A percentile compares a stretch with the other conserved stretches of the same genome.
Evolutionary conservation across 53 echinoderm and acorn worm species (phyloP).

Genomic region (Paracentrotus lividus): DNA sequence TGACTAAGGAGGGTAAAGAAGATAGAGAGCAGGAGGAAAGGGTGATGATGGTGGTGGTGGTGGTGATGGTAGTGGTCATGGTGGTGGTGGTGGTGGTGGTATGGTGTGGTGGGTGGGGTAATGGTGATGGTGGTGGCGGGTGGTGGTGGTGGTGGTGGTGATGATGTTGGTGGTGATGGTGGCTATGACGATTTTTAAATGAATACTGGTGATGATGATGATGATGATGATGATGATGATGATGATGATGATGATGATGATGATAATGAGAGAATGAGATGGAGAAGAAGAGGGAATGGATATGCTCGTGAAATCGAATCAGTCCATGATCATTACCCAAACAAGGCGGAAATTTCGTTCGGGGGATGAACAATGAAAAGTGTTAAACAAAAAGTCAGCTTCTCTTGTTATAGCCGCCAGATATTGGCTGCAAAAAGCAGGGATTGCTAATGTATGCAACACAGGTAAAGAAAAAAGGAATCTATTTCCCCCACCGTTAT

Average conservation of each 20-base stretch:
- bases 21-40: too few relatives aligned
- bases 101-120: too few relatives aligned
- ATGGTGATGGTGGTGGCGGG: too few relatives aligned
- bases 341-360: slow-evolving; percentile 2
- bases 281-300: not conserved
- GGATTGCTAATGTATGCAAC: not conserved
- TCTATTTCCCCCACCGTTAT: slow-evolving; percentile 2
- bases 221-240: slow-evolving; percentile 14
- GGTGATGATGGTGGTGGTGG: too few relatives aligned
- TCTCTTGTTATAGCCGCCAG: not conserved
- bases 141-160: too few relatives aligned
- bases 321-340: slow-evolving; percentile 8
- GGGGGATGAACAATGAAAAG: not conserved
- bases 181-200: too few relatives aligned
- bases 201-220: not conserved
- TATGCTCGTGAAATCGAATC: not conserved
- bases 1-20: too few relatives aligned
- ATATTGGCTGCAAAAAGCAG: not conserved
- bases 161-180: too few relatives aligned
- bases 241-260: not conserved
- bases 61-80: too few relatives aligned
- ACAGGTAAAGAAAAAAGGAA: slow-evolving; percentile 12
- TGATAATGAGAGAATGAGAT: not conserved
- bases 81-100: too few relatives aligned
- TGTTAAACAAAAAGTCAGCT: not conserved